A percentile compares a stretch with the other conserved stretches of the same genome.
phyloP scores from a whole-genome alignment of 2,888 invertebrate genomes.

The Ryuthela nishihirai region DNA sequence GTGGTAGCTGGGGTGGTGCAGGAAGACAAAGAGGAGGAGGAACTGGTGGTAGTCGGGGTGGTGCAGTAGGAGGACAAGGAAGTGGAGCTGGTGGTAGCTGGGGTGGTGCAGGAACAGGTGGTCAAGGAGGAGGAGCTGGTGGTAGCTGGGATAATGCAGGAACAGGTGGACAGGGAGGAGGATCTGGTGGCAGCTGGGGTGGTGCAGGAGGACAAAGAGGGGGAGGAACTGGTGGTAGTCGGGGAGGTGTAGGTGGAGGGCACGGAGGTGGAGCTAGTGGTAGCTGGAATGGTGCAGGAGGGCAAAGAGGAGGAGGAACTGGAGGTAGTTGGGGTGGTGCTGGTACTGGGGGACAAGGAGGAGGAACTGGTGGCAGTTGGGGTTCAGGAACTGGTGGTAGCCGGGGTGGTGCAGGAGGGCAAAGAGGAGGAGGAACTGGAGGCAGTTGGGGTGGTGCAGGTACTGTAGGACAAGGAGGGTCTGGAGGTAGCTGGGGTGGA shows the following conservation, averaged over 20 bases:
- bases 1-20: background rate
- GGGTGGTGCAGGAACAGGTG: background rate
- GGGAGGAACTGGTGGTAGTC: background rate
- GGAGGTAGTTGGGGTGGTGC: background rate
- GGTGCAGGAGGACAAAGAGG: background rate
- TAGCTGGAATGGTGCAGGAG: background rate
- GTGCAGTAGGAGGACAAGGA: too few species aligned
- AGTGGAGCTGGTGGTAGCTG: background rate
- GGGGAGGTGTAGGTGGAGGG: background rate
- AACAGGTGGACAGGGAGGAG: background rate
- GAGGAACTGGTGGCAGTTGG: conserved; percentile 1
- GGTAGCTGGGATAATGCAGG: too few species aligned
- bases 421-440: background rate
- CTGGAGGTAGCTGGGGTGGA: too few species aligned
- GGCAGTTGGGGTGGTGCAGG: background rate
- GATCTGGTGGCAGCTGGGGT: background rate
- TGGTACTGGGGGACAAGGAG: background rate
- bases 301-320: background rate
- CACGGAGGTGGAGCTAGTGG: background rate
- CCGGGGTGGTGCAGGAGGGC: background rate
- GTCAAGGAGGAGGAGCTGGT: background rate
- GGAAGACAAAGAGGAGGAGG: background rate
- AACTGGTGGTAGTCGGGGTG: background rate
- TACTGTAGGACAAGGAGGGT: background rate
- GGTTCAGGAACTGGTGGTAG: conserved; percentile 10